Evolutionary conservation across 2,888 invertebrate species (phyloP).

Genomic region (Chrysodeixis includens): DNA sequence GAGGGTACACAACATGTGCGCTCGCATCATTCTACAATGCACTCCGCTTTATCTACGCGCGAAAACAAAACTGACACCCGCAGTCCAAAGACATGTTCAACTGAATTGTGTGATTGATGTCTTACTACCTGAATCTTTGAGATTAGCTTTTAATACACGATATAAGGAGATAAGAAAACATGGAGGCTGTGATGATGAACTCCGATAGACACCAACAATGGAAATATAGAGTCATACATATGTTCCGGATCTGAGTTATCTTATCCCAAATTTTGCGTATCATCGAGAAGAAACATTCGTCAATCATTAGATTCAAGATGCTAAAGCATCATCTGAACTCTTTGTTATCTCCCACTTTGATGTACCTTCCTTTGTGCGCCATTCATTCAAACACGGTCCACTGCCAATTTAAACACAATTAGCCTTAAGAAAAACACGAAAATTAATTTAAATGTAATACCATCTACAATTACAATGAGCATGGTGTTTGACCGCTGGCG

Average conservation of each 20-base stretch:
- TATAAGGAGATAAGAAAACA: background rate
- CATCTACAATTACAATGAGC: conserved; percentile 62
- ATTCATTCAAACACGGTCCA: background rate
- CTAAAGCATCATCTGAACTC: background rate
- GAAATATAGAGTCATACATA: background rate
- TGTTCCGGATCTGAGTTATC: background rate
- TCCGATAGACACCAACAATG: background rate
- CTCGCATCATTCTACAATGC: conserved; percentile 36
- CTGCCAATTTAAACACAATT: background rate
- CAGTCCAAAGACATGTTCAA: background rate
- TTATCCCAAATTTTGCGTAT: background rate
- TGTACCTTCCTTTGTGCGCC: background rate
- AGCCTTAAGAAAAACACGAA: conserved; percentile 8
- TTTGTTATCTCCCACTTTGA: background rate
- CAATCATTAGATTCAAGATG: background rate
- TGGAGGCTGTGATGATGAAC: background rate
- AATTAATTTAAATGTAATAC: conserved; percentile 45
- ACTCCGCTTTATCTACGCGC: conserved; percentile 20
- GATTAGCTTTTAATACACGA: background rate
- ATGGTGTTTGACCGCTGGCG: conserved; percentile 69
- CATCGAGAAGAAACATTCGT: background rate
- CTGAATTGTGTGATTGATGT: background rate
- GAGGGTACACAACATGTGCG: conserved; percentile 31
- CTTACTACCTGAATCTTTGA: background rate
- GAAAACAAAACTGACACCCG: conserved; percentile 18